Base-by-base conservation (phyloP, 2,797 vertebrate species). In the Glossophaga mutica region DNA sequence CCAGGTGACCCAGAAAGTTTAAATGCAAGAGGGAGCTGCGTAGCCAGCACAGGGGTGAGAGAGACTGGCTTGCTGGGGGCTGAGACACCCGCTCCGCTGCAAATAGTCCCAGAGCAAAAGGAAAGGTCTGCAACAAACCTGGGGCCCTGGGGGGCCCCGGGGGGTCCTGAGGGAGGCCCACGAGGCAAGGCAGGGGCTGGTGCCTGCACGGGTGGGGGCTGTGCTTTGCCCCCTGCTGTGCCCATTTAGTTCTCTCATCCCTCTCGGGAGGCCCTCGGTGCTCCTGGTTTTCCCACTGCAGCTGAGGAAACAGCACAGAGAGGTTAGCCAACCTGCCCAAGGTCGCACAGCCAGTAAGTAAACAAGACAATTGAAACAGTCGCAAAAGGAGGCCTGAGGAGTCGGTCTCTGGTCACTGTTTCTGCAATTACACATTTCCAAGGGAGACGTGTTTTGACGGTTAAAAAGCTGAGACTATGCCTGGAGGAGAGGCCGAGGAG, bases 141-240 rank as follows among this genome's bases (percentile, higher is more conserved):
- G 50, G 90, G 32, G 6, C 24, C 29, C 34, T 44, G 9, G 1
- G 1, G 22, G 46, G 22, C 4, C 0, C 0, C 9, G 8, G 19
- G 34, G n/a, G n/a, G n/a, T n/a, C n/a, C n/a, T n/a, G n/a, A n/a
- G n/a, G n/a, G n/a, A n/a, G n/a, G n/a, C n/a, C n/a, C n/a, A n/a
- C n/a, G n/a, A n/a, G n/a, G n/a, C n/a, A n/a, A n/a, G n/a, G n/a
- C n/a, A n/a, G n/a, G n/a, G n/a, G n/a, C n/a, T n/a, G n/a, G n/a
- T n/a, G n/a, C 19, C 50, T 18, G 1, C 32, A 0, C 1, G 3
- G 1, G 6, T n/a, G 2, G 6, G 59, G 18, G 19, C 22, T 48
- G 57, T 2, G 59, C 37, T 79, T 62, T 24, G 84, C 32, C 67
- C 37, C 24, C 0, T 2, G 22, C 6, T 5, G 14, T n/a, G 34